Percentiles rank a stretch among this genome's conserved stretches.
phyloP scores from a whole-genome alignment of 30 jellyfish, hydroid and myxozoan genomes.

The Rhopilema esculentum region DNA sequence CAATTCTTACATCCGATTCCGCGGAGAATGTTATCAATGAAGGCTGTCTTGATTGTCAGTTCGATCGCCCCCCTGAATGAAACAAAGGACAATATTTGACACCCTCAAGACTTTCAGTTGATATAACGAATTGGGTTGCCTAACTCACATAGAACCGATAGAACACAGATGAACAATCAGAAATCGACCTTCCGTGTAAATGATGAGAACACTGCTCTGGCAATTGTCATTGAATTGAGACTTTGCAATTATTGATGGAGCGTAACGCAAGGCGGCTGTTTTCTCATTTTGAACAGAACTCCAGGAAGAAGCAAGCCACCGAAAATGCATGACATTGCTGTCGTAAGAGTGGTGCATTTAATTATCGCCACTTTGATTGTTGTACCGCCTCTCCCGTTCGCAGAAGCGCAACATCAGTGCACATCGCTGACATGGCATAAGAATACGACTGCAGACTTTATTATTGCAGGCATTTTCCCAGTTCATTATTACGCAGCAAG shows the following conservation, averaged over 20 bases:
- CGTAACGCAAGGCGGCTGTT: neutral
- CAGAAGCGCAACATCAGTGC: constrained; percentile 8
- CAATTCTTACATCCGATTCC: neutral
- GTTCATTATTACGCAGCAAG: constrained; percentile 75
- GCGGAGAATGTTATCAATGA: too few species aligned
- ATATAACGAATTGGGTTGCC: neutral
- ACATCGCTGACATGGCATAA: constrained; percentile 43
- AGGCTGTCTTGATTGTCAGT: neutral
- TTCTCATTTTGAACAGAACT: neutral
- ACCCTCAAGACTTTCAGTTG: neutral
- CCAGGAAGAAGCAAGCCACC: neutral
- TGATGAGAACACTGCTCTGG: neutral
- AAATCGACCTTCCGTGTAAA: neutral
- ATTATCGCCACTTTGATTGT: neutral
- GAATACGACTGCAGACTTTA: constrained; percentile 67
- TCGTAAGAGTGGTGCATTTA: neutral
- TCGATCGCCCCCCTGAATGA: neutral
- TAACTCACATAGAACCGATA: neutral
- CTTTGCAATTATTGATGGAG: neutral
- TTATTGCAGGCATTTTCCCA: constrained; percentile 91
- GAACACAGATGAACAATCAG: neutral
- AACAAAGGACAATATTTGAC: neutral
- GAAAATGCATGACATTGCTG: neutral
- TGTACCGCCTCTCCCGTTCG: neutral
- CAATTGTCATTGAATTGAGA: neutral